Evolutionary conservation across 1,140 invertebrate genomes (phyloP).

Genomic region (Sitophilus oryzae): DNA sequence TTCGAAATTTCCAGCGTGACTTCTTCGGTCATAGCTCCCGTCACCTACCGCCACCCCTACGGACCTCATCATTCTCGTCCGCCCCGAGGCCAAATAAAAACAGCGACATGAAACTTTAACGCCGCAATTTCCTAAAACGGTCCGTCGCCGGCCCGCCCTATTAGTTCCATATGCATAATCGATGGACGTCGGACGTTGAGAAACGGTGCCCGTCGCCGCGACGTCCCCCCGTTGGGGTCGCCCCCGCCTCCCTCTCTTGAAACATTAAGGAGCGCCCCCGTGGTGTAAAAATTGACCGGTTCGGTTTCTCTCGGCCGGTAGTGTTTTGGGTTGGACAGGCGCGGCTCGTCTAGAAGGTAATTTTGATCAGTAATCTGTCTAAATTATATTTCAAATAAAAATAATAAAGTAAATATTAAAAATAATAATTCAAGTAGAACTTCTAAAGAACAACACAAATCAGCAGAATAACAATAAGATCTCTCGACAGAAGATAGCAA

Average conservation of each 20-base stretch:
- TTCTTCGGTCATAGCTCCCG: not conserved
- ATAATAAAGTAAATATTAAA: no score
- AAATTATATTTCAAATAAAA: no score
- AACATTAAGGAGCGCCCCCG: slow-evolving; percentile 31
- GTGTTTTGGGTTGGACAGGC: slow-evolving; percentile 31
- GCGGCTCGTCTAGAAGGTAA: no score
- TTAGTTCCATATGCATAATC: slow-evolving; percentile 19
- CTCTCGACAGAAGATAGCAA: no score
- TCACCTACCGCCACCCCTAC: slow-evolving; percentile 1
- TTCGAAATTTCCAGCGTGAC: no score
- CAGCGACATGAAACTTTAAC: slow-evolving; percentile 2
- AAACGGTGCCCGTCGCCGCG: slow-evolving; percentile 20
- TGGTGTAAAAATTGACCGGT: slow-evolving; percentile 36
- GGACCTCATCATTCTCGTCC: not conserved
- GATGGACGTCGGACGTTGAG: slow-evolving; percentile 21
- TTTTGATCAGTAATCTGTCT: no score
- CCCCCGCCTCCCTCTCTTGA: slow-evolving; percentile 14
- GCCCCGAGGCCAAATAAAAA: not conserved
- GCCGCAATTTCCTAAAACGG: slow-evolving; percentile 4
- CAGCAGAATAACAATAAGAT: no score
- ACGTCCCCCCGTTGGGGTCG: not conserved
- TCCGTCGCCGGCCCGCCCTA: slow-evolving; percentile 5
- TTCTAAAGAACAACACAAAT: no score
- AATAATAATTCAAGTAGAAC: no score
- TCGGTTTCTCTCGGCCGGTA: slow-evolving; percentile 34